Evolutionary conservation across 1,140 invertebrate genomes (phyloP), one percentile per base, ranked within the genome.

Genomic region (Drosophila lowei): DNA sequence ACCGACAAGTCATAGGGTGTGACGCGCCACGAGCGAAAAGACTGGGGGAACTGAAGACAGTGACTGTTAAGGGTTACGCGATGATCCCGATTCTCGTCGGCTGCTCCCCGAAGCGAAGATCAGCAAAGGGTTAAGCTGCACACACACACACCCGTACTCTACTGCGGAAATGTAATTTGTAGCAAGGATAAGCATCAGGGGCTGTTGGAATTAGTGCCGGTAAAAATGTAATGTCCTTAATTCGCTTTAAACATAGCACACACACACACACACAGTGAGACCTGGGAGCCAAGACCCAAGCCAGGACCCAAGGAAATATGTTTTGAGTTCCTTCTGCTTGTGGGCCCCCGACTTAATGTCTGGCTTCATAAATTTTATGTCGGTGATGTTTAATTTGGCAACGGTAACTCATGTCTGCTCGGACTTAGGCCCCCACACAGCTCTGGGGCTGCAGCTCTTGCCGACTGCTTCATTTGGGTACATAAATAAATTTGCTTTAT

Each of bases 371-470:
- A 86, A 86, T 86, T 86, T 76, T 72, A 83, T 83, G 83, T 44
- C 75, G 62, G 74, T 86, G 83, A 86, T 86, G 83, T 86, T 86
- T 86, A 86, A 86, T 86, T 86, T 86, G 83, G 80, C 77, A 83
- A 86, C 83, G 77, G 83, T 88, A 86, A 89, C 79, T 86, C 83
- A 86, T 86, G 83, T 79, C 74, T 68, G 61, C 83, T 81, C 57
- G 79, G 81, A 86, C 72, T 59, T 74, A 73, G 62, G 72, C 41
- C 72, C 63, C 42, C 34, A 38, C 18, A 18, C 16, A 38, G 23
- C 42, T 50, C 3, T 21, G 15, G 11, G 18, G 15, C 23, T 23
- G 15, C 34, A 25, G 23, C 23, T 25, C 23, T 7, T 7, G 55
- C 50, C 28, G 55, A 53, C 76, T 78, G 59, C 70, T 62, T 80